Conservation (phyloP, 2,888 invertebrate genomes). For the Xylocampa areola region DNA sequence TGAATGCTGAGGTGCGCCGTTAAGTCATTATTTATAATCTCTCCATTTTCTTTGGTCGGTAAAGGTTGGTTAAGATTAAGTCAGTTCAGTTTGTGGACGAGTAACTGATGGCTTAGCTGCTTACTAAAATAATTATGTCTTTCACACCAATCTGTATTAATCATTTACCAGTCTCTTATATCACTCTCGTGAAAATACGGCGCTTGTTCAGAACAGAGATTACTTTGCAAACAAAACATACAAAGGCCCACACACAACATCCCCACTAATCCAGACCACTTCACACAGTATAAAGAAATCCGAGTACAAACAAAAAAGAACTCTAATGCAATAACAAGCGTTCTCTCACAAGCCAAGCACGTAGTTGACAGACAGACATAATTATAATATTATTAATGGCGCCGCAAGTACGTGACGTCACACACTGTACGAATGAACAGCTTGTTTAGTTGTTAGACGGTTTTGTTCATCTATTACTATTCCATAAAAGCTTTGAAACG, state of each 20-base stretch:
- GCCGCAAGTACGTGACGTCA: constrained; percentile 46
- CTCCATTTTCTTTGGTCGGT: no score
- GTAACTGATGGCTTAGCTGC: no score
- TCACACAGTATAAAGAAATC: constrained; percentile 6
- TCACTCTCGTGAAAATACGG: neutral
- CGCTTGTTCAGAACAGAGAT: neutral
- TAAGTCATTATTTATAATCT: no score
- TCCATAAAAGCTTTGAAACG: no score
- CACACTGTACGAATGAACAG: constrained; percentile 25
- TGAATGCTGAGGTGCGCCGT: no score
- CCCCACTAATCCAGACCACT: constrained; percentile 24
- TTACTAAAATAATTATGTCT: no score
- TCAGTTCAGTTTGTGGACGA: no score
- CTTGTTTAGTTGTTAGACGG: constrained; percentile 7
- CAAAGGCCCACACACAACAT: constrained; percentile 10
- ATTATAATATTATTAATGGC: constrained; percentile 54
- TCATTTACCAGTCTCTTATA: neutral
- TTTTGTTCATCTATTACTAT: neutral
- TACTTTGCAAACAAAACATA: constrained; percentile 13
- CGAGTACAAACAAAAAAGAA: constrained; percentile 14
- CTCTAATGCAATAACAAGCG: constrained; percentile 30
- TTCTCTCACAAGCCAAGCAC: constrained; percentile 40
- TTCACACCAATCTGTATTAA: constrained; percentile 4
- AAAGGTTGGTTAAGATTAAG: no score
- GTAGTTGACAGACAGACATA: constrained; percentile 42